Conservation (phyloP, 2,797 vertebrate genomes). For the Cyprinella venusta region DNA sequence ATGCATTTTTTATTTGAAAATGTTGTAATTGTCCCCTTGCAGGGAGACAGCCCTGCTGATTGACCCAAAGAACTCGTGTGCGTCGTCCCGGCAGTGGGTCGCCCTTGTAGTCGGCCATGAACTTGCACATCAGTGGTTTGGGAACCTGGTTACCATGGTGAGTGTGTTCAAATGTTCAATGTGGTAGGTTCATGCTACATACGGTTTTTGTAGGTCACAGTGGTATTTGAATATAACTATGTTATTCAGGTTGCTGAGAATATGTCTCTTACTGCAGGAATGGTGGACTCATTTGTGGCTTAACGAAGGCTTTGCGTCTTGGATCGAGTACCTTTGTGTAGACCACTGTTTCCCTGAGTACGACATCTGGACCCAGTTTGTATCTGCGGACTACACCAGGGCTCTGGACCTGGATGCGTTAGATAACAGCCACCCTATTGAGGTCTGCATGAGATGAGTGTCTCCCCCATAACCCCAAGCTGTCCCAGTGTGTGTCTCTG, state of each 20-base stretch:
- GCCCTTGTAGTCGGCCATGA: conserved; percentile 98
- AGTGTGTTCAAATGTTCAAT: conserved; percentile 49
- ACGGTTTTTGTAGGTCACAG: not conserved
- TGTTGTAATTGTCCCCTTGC: conserved; percentile 27
- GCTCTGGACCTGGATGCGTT: conserved; percentile 97
- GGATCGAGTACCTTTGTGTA: conserved; percentile 99
- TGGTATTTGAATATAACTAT: not conserved
- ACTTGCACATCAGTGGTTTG: conserved; percentile 99
- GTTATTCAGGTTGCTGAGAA: conserved; percentile 10
- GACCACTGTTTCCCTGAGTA: conserved; percentile 99
- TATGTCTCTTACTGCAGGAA: conserved; percentile 77
- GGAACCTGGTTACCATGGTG: conserved; percentile 99
- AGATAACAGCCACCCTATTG: conserved; percentile 98
- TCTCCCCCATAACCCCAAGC: not conserved
- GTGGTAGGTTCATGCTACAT: not conserved
- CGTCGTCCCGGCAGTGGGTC: conserved; percentile 98
- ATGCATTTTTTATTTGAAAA: not conserved
- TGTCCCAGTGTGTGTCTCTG: not conserved
- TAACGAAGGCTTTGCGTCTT: conserved; percentile 98
- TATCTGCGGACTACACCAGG: conserved; percentile 96
- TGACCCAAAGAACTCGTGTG: conserved; percentile 96
- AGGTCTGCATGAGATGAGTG: conserved; percentile 76
- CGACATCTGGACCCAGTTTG: conserved; percentile 99
- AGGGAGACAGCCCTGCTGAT: conserved; percentile 99
- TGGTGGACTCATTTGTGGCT: conserved; percentile 99